Evolutionary conservation across 1,140 invertebrate species (phyloP).

Genomic region (Cydia pomonella): DNA sequence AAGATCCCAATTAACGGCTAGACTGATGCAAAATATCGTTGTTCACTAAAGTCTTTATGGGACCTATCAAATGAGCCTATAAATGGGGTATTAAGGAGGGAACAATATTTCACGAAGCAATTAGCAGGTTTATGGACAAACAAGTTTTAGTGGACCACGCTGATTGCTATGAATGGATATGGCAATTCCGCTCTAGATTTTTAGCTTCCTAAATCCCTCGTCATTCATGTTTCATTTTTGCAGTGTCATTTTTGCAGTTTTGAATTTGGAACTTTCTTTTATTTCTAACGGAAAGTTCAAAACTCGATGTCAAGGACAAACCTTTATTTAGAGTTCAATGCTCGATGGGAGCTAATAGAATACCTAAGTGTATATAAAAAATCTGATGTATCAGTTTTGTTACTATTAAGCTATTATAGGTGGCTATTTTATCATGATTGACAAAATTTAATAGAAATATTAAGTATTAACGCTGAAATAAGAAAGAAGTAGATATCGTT

Average conservation of each 20-base stretch:
- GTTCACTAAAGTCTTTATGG: neutral
- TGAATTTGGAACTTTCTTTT: no score
- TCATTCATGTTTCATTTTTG: no score
- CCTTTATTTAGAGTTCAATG: neutral
- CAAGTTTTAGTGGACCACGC: slow-evolving; percentile 18
- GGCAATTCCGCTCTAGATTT: neutral
- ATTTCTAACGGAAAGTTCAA: no score
- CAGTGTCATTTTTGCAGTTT: no score
- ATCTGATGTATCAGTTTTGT: no score
- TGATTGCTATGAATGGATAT: neutral
- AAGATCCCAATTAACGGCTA: neutral
- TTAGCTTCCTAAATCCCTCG: no score
- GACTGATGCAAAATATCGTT: neutral
- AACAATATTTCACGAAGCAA: slow-evolving; percentile 29
- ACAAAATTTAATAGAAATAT: no score
- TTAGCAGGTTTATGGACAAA: slow-evolving; percentile 28
- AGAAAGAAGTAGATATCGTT: no score
- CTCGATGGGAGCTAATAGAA: neutral
- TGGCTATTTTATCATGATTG: no score
- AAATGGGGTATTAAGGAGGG: slow-evolving; percentile 18
- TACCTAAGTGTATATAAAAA: neutral
- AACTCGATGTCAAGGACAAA: no score
- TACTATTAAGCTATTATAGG: no score
- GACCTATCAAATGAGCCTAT: slow-evolving; percentile 16
- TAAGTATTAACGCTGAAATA: no score